These are phyloP conservation scores for Drosophila gunungcola DNA, from an alignment of 1,140 invertebrate species.

Conservation along the genomic window DNA sequence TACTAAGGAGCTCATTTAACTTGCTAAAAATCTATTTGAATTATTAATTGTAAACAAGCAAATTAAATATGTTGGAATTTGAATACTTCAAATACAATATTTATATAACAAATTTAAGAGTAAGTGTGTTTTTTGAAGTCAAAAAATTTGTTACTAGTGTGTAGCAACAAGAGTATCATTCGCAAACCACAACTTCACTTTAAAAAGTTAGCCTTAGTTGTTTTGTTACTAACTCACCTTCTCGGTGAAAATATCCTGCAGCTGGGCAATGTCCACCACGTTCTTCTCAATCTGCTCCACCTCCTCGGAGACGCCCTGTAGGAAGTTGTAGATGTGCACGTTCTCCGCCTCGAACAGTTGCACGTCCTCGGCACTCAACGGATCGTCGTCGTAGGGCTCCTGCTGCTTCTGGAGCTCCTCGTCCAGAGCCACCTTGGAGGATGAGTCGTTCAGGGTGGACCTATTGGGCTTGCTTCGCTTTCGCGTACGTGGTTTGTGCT, in stretches of 20 bases:
- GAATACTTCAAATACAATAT: no score
- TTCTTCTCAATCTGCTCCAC: conserved; percentile 95
- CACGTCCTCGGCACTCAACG: conserved; percentile 93
- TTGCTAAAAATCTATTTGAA: no score
- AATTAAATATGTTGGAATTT: no score
- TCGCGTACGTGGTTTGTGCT: conserved; percentile 46
- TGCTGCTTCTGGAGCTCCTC: conserved; percentile 77
- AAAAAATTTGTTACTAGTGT: no score
- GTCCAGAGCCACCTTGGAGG: conserved; percentile 73
- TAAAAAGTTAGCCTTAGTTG: neutral
- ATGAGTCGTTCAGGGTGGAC: conserved; percentile 37
- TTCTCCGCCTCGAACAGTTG: conserved; percentile 96
- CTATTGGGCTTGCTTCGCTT: conserved; percentile 46
- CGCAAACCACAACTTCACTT: no score
- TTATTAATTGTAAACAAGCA: no score
- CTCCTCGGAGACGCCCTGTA: conserved; percentile 92
- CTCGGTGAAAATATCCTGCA: conserved; percentile 99
- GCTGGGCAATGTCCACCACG: conserved; percentile 96
- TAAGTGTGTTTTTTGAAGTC: no score
- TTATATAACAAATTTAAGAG: no score
- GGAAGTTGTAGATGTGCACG: conserved; percentile 92
- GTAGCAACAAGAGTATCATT: no score
- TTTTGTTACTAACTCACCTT: conserved; percentile 88
- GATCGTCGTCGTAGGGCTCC: conserved; percentile 85
- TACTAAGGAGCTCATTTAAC: no score